Percentiles rank a stretch among this genome's conserved stretches.
These are phyloP conservation scores for Andrena praecox DNA, from an alignment of 2,888 invertebrate genomes.

Conservation along the genomic window DNA sequence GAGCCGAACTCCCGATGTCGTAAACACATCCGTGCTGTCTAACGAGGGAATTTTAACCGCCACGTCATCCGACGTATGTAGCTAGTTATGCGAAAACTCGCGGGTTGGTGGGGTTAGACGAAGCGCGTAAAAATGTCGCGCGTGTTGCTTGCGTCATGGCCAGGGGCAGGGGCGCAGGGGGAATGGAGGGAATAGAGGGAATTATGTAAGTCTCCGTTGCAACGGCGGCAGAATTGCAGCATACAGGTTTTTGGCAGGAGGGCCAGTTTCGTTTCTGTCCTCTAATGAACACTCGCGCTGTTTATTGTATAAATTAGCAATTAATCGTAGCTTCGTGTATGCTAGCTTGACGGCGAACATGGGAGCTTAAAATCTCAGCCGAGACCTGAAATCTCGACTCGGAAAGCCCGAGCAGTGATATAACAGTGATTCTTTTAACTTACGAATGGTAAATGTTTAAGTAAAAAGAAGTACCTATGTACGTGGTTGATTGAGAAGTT, in stretches of 20 bases:
- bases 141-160: background rate
- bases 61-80: constrained; percentile 65
- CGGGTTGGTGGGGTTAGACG: background rate
- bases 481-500: no score
- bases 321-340: no score
- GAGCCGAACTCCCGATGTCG: constrained; percentile 26
- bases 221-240: constrained; percentile 49
- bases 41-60: constrained; percentile 71
- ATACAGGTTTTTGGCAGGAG: constrained; percentile 69
- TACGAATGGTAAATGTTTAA: no score
- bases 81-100: constrained; percentile 59
- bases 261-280: constrained; percentile 54
- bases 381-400: no score
- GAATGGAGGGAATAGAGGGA: no score
- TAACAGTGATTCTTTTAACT: no score
- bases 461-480: no score
- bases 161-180: constrained; percentile 14
- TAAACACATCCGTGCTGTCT: constrained; percentile 47
- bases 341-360: no score
- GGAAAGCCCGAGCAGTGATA: no score
- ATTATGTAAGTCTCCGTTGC: constrained; percentile 67
- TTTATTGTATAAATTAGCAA: no score
- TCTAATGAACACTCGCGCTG: background rate
- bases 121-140: constrained; percentile 55
- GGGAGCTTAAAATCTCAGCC: no score